Evolutionary conservation across 2,113 vertebrate species (phyloP).

Genomic region (Microcebus griseorufus): DNA sequence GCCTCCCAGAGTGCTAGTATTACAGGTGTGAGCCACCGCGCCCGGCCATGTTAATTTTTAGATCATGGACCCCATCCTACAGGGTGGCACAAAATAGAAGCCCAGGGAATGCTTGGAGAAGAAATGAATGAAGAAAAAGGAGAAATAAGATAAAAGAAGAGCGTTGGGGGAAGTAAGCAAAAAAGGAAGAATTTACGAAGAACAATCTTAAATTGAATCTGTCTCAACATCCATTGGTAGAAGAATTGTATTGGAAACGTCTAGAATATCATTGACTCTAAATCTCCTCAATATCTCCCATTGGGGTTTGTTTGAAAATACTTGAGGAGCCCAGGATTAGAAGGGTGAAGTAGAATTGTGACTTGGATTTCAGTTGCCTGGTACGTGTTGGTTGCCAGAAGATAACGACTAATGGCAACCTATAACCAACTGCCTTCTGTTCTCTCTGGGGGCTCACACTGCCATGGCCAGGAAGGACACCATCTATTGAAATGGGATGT

Average conservation of each 20-base stretch:
- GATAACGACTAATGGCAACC: background rate
- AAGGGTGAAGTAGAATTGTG: background rate
- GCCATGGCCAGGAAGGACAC: background rate
- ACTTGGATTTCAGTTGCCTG: background rate
- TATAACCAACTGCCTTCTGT: background rate
- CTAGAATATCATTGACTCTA: background rate
- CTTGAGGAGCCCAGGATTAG: background rate
- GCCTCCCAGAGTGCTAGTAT: no score
- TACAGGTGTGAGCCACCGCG: no score
- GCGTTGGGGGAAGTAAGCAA: accelerated
- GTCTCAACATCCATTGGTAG: background rate
- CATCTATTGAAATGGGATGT: background rate
- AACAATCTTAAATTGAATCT: background rate
- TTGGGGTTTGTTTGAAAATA: background rate
- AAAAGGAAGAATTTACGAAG: background rate
- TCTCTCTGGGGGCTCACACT: background rate
- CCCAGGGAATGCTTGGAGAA: background rate
- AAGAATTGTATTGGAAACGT: background rate
- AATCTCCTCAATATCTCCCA: background rate
- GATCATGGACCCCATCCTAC: background rate
- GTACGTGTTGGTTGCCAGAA: background rate
- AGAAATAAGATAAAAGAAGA: background rate
- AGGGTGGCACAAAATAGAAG: background rate
- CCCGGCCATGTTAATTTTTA: background rate
- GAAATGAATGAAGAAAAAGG: background rate